These are phyloP conservation scores for Phymatocera aterrima DNA, from an alignment of 2,888 invertebrate genomes.

Conservation along the genomic window DNA sequence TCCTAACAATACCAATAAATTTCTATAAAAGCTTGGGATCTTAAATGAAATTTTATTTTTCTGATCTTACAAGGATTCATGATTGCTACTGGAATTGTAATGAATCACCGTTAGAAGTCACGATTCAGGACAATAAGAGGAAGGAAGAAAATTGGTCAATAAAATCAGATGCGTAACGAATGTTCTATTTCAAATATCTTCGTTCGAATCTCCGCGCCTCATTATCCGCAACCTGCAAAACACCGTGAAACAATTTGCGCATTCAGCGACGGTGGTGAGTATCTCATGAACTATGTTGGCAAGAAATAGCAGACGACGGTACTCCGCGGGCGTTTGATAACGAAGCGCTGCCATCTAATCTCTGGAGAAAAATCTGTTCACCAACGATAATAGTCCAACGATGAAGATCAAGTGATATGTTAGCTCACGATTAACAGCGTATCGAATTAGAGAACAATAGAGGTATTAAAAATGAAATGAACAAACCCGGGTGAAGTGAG, in stretches of 20 bases:
- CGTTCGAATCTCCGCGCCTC: not conserved
- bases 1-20: too few species aligned
- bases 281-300: not conserved
- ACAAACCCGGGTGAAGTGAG: not conserved
- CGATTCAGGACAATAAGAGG: too few species aligned
- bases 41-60: too few species aligned
- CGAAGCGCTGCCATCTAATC: not conserved
- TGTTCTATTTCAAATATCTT: not conserved
- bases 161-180: too few species aligned
- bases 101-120: too few species aligned
- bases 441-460: not conserved
- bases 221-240: not conserved
- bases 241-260: not conserved
- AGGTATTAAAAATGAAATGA: not conserved
- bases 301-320: not conserved
- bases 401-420: not conserved
- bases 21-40: too few species aligned
- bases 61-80: too few species aligned
- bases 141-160: too few species aligned
- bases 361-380: too few species aligned
- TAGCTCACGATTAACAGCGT: not conserved
- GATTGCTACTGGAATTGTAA: too few species aligned
- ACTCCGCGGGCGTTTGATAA: not conserved
- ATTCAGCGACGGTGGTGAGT: not conserved
- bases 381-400: not conserved